Evolutionary conservation across 2,888 invertebrate genomes (phyloP), one percentile per base, ranked within the genome.

Genomic region (Leucoptera coffeella): DNA sequence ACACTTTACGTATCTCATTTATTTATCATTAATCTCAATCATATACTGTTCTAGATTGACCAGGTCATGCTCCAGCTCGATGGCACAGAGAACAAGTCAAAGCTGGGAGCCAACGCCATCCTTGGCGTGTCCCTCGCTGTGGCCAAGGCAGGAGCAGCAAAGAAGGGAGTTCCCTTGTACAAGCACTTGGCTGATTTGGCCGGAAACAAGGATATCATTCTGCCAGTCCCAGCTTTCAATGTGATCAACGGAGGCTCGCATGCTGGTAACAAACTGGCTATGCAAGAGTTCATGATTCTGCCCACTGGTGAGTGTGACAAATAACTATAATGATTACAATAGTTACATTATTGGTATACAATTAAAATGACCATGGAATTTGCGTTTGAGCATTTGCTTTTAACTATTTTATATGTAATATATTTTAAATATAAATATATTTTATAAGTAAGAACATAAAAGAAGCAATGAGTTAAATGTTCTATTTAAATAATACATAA

Each of bases 181-280:
- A 80, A 82, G 60, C 93, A 99, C 60, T 86, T 99, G 38, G 96
- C 97, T 14, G 92, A 96, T 48, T 76, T 99, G 58, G 91, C 94
- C 39, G 94, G 93, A 37, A 92, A 91, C 49, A 77, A 72, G 35
- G 75, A 92, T 19, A 86, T 99, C 43, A 81, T 96, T 32, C 74
- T 99, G 32, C 99, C 99, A 4, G 91, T 92, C 2, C 99, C 99
- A 22, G 94, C 96, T 22, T 95, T 99, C 67, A 99, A 99, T 52
- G 96, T 96, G 10, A 97, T 99, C 69, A 99, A 99, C 48, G 99
- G 99, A 36, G 99, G 99, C 27, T 91, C 91, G 24, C 97, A 99
- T 50, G 97, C 99, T 41, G 99, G 97, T 38, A 99, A 99, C 74
- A 96, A 95, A 57, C 69, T 93, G 40, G 91, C 92, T 34, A 92